These are phyloP conservation scores for Haemorhous mexicanus DNA, from an alignment of 2,113 vertebrate genomes.

Conservation along the genomic window DNA sequence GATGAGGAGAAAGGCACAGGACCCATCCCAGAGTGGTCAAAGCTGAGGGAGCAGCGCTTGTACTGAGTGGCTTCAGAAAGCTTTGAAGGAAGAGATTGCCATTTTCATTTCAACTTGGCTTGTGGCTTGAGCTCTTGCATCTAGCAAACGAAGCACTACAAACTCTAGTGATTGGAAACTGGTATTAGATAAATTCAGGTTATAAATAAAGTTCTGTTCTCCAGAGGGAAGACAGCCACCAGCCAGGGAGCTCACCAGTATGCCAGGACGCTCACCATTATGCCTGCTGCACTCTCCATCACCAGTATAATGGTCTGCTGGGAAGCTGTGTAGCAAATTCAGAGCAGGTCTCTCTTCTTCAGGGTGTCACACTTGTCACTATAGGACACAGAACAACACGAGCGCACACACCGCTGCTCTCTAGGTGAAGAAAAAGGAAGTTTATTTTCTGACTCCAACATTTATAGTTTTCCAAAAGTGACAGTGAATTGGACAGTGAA, in stretches of 20 bases:
- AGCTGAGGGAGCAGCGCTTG: background rate
- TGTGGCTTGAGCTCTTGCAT: background rate
- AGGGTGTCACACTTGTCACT: background rate
- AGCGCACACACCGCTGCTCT: too few relatives aligned
- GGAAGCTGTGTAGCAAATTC: background rate
- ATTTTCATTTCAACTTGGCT: background rate
- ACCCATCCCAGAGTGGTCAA: background rate
- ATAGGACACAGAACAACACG: too few relatives aligned
- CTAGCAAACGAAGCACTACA: background rate
- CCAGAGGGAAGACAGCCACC: background rate
- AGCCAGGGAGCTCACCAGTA: rapidly evolving
- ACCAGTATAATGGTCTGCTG: rapidly evolving
- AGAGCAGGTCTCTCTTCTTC: background rate
- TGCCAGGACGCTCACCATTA: rapidly evolving
- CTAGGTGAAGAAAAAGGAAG: too few relatives aligned
- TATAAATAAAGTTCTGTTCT: background rate
- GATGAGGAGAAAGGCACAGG: background rate
- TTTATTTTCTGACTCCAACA: too few relatives aligned
- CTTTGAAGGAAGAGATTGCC: background rate
- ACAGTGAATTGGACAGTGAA: too few relatives aligned
- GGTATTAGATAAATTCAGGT: background rate
- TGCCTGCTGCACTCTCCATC: background rate
- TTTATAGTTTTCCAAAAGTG: too few relatives aligned
- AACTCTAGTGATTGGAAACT: background rate
- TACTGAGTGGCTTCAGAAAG: background rate